A percentile compares a stretch with the other conserved stretches of the same genome.
These are phyloP conservation scores for Melinaea menophilus DNA, from an alignment of 2,888 invertebrate species.

Conservation along the genomic window DNA sequence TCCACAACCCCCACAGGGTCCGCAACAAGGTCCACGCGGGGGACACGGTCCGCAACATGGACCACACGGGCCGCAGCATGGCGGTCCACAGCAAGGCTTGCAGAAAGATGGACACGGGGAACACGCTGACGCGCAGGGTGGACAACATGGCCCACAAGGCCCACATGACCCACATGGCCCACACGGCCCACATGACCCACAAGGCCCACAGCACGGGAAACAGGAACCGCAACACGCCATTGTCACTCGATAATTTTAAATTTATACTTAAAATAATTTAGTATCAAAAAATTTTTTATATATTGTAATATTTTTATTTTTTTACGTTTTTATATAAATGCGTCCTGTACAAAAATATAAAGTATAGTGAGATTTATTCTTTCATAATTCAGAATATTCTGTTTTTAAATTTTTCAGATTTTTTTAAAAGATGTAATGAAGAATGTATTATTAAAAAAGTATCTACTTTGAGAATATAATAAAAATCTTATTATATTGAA, in stretches of 20 bases:
- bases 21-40: constrained; percentile 21
- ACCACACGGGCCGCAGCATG: constrained; percentile 36
- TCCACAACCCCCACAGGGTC: constrained; percentile 24
- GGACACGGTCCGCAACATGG: constrained; percentile 35
- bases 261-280: constrained; percentile 28
- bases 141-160: constrained; percentile 38
- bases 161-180: constrained; percentile 44
- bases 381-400: constrained; percentile 9
- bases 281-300: constrained; percentile 31
- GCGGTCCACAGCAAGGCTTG: constrained; percentile 41
- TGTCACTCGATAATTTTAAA: constrained; percentile 31
- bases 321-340: constrained; percentile 22
- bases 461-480: too few species aligned
- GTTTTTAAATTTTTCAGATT: constrained; percentile 28
- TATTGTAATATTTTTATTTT: constrained; percentile 28
- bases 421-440: too few species aligned
- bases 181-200: constrained; percentile 35
- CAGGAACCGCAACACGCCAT: constrained; percentile 47
- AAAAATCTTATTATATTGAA: too few species aligned
- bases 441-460: too few species aligned
- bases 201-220: neutral
- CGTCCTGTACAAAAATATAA: constrained; percentile 43
- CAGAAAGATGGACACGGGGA: constrained; percentile 23
- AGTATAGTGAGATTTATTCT: constrained; percentile 39
- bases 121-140: constrained; percentile 34